Percentiles rank a stretch among this genome's conserved stretches.
These are phyloP conservation scores for Cyclura pinguis DNA, from an alignment of 2,797 vertebrate species.

Conservation along the genomic window DNA sequence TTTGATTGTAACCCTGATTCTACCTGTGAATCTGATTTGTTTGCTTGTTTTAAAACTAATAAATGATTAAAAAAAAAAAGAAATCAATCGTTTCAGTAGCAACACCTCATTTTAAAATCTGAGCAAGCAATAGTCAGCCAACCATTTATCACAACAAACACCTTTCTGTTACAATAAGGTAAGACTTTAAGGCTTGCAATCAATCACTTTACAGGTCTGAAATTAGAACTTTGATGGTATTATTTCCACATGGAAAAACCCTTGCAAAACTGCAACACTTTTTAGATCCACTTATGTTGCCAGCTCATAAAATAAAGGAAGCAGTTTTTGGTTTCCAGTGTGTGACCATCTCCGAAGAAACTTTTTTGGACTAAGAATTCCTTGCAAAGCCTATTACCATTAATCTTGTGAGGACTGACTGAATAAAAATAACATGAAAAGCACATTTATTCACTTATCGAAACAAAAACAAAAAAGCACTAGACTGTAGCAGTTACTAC, in stretches of 20 bases:
- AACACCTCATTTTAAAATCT: conserved; percentile 70
- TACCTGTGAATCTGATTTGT: too few species aligned
- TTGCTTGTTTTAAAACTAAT: too few species aligned
- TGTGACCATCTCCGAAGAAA: conserved; percentile 21
- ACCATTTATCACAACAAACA: conserved; percentile 69
- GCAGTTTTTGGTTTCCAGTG: conserved; percentile 34
- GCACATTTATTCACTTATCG: neutral
- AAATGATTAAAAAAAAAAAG: too few species aligned
- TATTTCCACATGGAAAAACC: conserved; percentile 72
- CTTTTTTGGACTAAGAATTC: conserved; percentile 3
- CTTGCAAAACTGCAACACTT: conserved; percentile 72
- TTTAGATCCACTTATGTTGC: conserved; percentile 70
- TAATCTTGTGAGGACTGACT: conserved; percentile 19
- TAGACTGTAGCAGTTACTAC: neutral
- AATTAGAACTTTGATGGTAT: conserved; percentile 75
- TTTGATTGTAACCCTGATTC: too few species aligned
- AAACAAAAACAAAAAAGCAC: neutral
- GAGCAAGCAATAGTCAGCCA: conserved; percentile 68
- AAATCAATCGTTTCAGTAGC: conserved; percentile 54
- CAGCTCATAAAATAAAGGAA: conserved; percentile 46
- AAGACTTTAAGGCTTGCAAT: conserved; percentile 71
- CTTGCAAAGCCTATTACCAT: neutral
- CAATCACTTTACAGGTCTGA: conserved; percentile 73
- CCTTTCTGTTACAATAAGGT: conserved; percentile 69
- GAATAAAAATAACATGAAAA: conserved; percentile 8